These are phyloP conservation scores for Anguilla japonica DNA, from an alignment of 2,113 vertebrate species.

Conservation along the genomic window DNA sequence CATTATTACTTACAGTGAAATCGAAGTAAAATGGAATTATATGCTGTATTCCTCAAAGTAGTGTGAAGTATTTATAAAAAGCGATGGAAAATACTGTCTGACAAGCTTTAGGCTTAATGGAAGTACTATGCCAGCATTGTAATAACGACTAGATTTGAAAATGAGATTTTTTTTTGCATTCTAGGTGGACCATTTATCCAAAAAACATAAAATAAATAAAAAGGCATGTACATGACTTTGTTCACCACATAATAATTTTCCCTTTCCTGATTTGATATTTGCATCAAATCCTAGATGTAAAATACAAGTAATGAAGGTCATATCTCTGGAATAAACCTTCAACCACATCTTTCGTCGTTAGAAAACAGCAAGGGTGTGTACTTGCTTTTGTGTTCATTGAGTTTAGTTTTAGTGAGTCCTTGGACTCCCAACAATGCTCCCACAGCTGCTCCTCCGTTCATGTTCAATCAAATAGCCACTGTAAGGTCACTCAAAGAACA, in stretches of 20 bases:
- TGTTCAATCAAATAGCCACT: neutral
- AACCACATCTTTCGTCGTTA: neutral
- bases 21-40: conserved; percentile 70
- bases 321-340: neutral
- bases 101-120: conserved; percentile 26
- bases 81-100: conserved; percentile 46
- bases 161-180: conserved; percentile 12
- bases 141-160: conserved; percentile 36
- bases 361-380: too few relatives aligned
- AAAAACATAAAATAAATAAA: neutral
- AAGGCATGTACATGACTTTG: neutral
- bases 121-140: conserved; percentile 26
- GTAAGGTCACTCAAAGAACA: neutral
- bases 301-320: neutral
- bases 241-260: neutral
- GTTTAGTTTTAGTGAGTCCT: too few relatives aligned
- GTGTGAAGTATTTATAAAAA: conserved; percentile 43
- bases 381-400: too few relatives aligned
- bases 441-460: neutral
- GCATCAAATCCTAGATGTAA: neutral
- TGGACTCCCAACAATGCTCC: neutral
- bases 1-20: conserved; percentile 69
- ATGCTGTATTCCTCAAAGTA: conserved; percentile 53
- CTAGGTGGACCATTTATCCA: neutral
- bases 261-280: neutral